Base-by-base conservation (phyloP, 2,888 invertebrate genomes). In the Ormyrus nitidulus region DNA sequence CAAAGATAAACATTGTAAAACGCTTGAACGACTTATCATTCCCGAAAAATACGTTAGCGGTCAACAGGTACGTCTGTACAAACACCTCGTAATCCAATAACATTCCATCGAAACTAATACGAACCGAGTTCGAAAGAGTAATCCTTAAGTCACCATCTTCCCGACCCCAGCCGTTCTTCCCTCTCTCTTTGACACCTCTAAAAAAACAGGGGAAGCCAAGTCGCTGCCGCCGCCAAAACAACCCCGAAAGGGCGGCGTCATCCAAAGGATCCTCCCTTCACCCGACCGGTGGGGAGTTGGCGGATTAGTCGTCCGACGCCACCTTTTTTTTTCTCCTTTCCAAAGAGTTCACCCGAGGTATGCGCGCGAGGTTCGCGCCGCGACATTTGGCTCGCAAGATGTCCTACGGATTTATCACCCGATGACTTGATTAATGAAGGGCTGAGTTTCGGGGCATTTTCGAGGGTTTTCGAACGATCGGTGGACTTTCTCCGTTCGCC, bases 161-260 rank as follows among this genome's bases (percentile, higher is more conserved):
- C 34, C 34, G 34, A 34, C 34, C 34, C 34, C 34, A 4, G 4
- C 34, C 34, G 34, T 34, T 9, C 10, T 11, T 64, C 48, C 64
- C 11, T 4, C 64, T 64, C 64, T 34, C 48, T n/a, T 34, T 11
- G 11, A 34, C 9, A 68, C 53, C 6, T 34, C 34, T 34, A 11
- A 10, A 56, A 59, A 46, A 48, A 34, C 10, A 59, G 4, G 34
- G 34, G 34, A 34, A 34, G 34, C 34, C 34, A 34, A 34, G 3
- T 4, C 34, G 34, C 34, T 0, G 4, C 34, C 34, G 3, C 34
- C 34, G 51, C 34, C 70, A 59, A 62, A 11, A 58, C 62, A 72
- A n/a, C 59, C n/a, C 34, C 61, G 48, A 9, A 53, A 72, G 62
- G 62, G 72, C 62, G 72, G 72, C n/a, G 46, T 64, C 72, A 13